These are phyloP conservation scores for Drosophila cracens DNA, from an alignment of 2,888 invertebrate species.

Conservation along the genomic window DNA sequence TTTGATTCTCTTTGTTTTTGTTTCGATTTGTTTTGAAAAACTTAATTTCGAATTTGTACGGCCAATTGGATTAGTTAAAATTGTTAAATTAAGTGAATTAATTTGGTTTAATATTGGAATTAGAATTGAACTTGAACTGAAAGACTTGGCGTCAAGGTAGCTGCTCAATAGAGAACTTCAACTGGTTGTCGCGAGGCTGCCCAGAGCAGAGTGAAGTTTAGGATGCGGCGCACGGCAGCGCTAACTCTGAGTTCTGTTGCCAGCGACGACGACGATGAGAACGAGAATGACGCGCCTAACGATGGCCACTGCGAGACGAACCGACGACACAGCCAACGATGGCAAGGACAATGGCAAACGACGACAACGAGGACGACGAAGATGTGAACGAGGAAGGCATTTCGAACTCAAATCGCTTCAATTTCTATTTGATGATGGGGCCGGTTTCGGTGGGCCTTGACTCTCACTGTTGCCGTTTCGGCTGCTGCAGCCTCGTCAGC, in stretches of 20 bases:
- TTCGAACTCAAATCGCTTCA: slow-evolving; percentile 63
- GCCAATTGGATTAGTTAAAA: background rate
- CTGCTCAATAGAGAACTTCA: slow-evolving; percentile 53
- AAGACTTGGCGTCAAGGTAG: slow-evolving; percentile 4
- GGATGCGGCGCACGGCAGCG: slow-evolving; percentile 38
- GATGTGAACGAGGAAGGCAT: slow-evolving; percentile 23
- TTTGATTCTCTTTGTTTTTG: slow-evolving; percentile 1
- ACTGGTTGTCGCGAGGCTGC: slow-evolving; percentile 75
- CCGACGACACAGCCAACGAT: slow-evolving; percentile 12
- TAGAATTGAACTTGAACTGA: background rate
- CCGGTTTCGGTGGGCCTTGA: background rate
- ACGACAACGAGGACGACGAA: slow-evolving; percentile 26
- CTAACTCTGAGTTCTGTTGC: slow-evolving; percentile 46
- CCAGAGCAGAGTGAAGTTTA: slow-evolving; percentile 48
- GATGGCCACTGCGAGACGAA: slow-evolving; percentile 31
- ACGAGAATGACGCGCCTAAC: slow-evolving; percentile 63
- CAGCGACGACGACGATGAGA: slow-evolving; percentile 73
- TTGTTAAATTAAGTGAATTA: background rate
- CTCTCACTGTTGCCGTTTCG: slow-evolving; percentile 20
- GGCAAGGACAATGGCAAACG: slow-evolving; percentile 25
- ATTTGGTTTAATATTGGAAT: background rate
- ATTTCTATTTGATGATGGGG: slow-evolving; percentile 35
- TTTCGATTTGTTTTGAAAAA: background rate
- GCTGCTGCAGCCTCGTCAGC: slow-evolving; percentile 52
- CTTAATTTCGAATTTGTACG: background rate